Evolutionary conservation across 92 coral and sea anemone genomes (phyloP), one percentile per base, ranked within the genome.

Genomic region (Hydrozoanthus gracilis): DNA sequence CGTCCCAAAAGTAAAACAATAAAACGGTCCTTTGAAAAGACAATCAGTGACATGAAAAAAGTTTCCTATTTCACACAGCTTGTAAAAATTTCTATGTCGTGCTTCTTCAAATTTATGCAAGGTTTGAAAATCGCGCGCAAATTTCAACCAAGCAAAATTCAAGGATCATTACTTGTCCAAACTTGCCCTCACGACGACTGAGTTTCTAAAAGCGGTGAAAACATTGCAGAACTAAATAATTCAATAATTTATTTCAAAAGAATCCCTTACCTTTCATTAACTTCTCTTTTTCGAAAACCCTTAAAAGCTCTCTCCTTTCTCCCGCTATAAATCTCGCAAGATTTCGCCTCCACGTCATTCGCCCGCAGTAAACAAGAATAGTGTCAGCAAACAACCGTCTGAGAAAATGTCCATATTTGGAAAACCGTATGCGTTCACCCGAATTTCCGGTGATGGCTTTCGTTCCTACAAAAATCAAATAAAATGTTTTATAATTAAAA

Each of bases 41-140:
- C 71, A 66, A 7, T 7, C 71, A 66, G 27, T n/a, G 71, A n/a
- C 45, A n/a, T 10, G 12, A 71, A 13, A 71, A 71, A 39, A 7
- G n/a, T 12, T 70, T 70, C 6, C 70, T 4, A 20, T 64, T n/a
- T 64, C 70, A 9, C 70, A 64, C n/a, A 64, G 27, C 44, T 39
- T 12, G 69, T 39, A 35, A 49, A 56, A 18, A 35, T 78, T 56
- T 78, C 7, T 12, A 18, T 60, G 35, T 51, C 39, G 39, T 58
- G 52, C 55, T 46, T 16, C 17, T n/a, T 16, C 20, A 78, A 72
- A 86, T 71, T 78, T 17, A 90, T 87, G 61, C 87, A 87, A 7
- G 69, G 67, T 94, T 94, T 91, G 95, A 94, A 94, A 86, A 72
- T 56, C 94, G 96, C 98, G 98, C 98, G 96, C 92, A 94, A 93